Evolutionary conservation across 2,797 vertebrate species (phyloP).

Genomic region (Lithobates sylvaticus): DNA sequence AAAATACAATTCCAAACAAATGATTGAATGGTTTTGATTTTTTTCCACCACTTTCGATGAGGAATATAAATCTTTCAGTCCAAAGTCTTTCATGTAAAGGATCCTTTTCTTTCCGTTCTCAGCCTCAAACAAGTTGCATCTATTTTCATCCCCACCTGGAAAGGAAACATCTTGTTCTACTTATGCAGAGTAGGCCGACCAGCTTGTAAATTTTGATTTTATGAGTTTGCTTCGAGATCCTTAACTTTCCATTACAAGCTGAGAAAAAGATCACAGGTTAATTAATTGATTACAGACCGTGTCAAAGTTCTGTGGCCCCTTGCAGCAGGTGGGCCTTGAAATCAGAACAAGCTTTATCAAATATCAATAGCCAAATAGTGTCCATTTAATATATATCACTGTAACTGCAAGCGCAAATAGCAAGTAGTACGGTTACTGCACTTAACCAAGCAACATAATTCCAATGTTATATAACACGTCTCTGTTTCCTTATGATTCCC

Average conservation of each 20-base stretch:
- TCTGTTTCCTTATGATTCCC: no score
- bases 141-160: constrained; percentile 50
- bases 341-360: constrained; percentile 50
- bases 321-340: constrained; percentile 52
- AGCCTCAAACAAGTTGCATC: constrained; percentile 49
- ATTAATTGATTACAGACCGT: constrained; percentile 62
- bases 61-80: constrained; percentile 15
- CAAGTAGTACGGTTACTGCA: background rate
- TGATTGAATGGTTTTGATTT: constrained; percentile 33
- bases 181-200: constrained; percentile 23
- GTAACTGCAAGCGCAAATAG: constrained; percentile 6
- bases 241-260: constrained; percentile 46
- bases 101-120: constrained; percentile 32
- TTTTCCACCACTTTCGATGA: constrained; percentile 20
- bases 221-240: constrained; percentile 46
- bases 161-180: constrained; percentile 60
- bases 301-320: constrained; percentile 52
- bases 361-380: constrained; percentile 50
- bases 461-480: background rate
- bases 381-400: constrained; percentile 34
- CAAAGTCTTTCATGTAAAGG: constrained; percentile 35
- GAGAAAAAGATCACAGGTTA: constrained; percentile 61
- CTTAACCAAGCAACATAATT: background rate
- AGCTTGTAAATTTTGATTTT: constrained; percentile 57
- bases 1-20: background rate